These are phyloP conservation scores for Clavelina lepadiformis DNA, from an alignment of 23 tunicate species.

Conservation along the genomic window DNA sequence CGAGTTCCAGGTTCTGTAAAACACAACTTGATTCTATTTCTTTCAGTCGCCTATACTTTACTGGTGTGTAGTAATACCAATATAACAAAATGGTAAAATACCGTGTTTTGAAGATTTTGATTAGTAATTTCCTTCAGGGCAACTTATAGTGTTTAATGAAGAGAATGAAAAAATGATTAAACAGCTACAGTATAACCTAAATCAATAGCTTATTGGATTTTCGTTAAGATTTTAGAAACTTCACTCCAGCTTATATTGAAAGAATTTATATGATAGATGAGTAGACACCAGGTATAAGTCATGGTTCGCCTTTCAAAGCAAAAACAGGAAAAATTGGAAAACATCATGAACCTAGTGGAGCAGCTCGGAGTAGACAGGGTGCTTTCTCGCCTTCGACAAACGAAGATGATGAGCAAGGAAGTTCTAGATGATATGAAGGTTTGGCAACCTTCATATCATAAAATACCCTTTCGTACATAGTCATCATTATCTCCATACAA, in stretches of 20 bases:
- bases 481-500: background rate
- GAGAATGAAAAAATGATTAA: too few species aligned
- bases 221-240: background rate
- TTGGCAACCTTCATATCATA: background rate
- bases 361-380: slow-evolving; percentile 77
- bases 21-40: too few species aligned
- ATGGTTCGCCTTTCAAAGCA: slow-evolving; percentile 80
- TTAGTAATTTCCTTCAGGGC: too few species aligned
- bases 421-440: slow-evolving; percentile 90
- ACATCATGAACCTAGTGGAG: slow-evolving; percentile 75
- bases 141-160: too few species aligned
- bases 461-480: too few species aligned
- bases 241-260: background rate
- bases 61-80: too few species aligned
- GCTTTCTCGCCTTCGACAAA: slow-evolving; percentile 59
- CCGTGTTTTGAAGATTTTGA: too few species aligned
- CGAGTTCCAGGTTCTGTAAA: too few species aligned
- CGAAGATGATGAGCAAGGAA: slow-evolving; percentile 93
- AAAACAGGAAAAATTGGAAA: slow-evolving; percentile 78
- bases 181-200: too few species aligned
- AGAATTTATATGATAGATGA: background rate
- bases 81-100: too few species aligned
- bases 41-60: too few species aligned
- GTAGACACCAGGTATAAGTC: background rate
- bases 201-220: too few species aligned